Evolutionary conservation across 2,888 invertebrate species (phyloP).

Genomic region (Blera fallax): DNA sequence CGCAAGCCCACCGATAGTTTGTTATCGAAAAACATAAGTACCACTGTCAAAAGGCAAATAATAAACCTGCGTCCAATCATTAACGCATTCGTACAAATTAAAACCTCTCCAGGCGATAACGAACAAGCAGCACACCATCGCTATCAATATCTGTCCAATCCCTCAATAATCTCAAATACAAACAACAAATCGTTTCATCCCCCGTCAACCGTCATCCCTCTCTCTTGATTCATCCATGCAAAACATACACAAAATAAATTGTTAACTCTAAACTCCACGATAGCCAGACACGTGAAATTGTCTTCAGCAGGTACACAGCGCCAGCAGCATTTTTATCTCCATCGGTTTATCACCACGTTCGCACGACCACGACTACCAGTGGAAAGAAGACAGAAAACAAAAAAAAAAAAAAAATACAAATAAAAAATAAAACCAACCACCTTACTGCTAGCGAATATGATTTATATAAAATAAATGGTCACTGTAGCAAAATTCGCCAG

Average conservation of each 20-base stretch:
- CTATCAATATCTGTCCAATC: conserved; percentile 15
- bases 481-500: conserved; percentile 5
- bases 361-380: neutral
- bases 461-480: conserved; percentile 49
- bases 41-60: neutral
- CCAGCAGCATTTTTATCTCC: conserved; percentile 1
- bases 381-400: neutral
- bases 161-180: conserved; percentile 17
- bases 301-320: conserved; percentile 9
- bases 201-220: neutral
- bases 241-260: neutral
- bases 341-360: neutral
- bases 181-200: neutral
- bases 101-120: conserved; percentile 35
- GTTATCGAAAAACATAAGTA: conserved; percentile 33
- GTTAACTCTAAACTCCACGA: neutral
- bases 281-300: conserved; percentile 21
- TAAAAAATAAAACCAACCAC: conserved; percentile 3
- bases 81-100: conserved; percentile 16
- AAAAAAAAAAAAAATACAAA: neutral
- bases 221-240: neutral
- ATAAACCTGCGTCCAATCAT: conserved; percentile 14
- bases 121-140: neutral
- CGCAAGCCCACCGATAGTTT: conserved; percentile 22
- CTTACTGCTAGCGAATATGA: neutral